phyloP scores from a whole-genome alignment of 2,797 vertebrate species.

The Myotis myotis region DNA sequence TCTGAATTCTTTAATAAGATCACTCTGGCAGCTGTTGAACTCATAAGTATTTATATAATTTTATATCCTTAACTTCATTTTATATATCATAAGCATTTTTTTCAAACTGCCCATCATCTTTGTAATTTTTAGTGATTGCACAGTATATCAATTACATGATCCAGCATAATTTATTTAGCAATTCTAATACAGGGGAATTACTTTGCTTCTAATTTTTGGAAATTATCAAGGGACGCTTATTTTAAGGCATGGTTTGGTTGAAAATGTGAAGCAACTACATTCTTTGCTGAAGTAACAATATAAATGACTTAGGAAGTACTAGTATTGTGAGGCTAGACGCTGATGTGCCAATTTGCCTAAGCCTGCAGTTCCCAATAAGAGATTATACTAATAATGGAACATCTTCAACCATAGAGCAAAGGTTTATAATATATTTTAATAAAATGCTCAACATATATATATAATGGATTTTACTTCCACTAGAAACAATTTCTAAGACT shows the following conservation, averaged over 20 bases:
- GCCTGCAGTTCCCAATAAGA: neutral
- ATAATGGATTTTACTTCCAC: slow-evolving; percentile 47
- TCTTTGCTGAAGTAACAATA: neutral
- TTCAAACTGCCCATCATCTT: neutral
- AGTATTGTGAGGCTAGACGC: neutral
- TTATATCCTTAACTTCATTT: neutral
- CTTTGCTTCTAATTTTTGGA: neutral
- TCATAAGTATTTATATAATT: neutral
- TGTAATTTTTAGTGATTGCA: neutral
- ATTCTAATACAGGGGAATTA: neutral
- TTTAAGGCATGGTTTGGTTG: slow-evolving; percentile 9
- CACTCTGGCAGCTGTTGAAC: neutral
- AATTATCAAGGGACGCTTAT: neutral
- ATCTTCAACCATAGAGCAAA: neutral
- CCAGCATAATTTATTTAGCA: neutral
- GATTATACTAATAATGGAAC: neutral
- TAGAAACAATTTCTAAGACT: slow-evolving; percentile 41
- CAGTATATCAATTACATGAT: neutral
- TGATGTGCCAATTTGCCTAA: neutral
- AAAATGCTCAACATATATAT: slow-evolving; percentile 1
- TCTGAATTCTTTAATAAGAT: neutral
- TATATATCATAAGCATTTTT: slow-evolving; percentile 31
- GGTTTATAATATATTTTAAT: neutral
- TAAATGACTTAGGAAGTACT: neutral
- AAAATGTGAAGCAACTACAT: neutral